Evolutionary conservation across 2,888 invertebrate species (phyloP).

Genomic region (Cremastobaeus sp.): DNA sequence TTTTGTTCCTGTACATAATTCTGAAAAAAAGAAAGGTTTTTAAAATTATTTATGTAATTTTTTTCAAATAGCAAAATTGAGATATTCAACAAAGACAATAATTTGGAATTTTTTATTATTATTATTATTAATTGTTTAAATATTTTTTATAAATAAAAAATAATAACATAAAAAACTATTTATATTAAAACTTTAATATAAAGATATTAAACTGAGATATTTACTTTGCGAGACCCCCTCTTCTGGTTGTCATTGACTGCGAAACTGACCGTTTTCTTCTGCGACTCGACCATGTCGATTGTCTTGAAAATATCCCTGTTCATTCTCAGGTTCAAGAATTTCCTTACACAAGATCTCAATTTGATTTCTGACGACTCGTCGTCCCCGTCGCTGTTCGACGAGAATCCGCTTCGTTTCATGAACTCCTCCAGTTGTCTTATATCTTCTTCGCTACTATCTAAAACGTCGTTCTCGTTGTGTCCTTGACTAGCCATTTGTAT

Average conservation of each 20-base stretch:
- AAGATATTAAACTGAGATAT: slow-evolving; percentile 2
- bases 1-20: slow-evolving; percentile 41
- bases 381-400: slow-evolving; percentile 83
- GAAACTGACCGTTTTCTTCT: slow-evolving; percentile 88
- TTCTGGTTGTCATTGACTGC: slow-evolving; percentile 80
- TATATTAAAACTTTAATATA: no score
- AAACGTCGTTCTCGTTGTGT: slow-evolving; percentile 66
- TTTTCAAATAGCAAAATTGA: no score
- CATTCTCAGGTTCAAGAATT: slow-evolving; percentile 85
- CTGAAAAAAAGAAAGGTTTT: slow-evolving; percentile 39
- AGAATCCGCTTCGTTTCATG: slow-evolving; percentile 85
- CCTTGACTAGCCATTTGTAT: slow-evolving; percentile 67
- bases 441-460: slow-evolving; percentile 81
- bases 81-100: no score
- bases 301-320: slow-evolving; percentile 84
- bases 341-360: slow-evolving; percentile 85
- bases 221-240: slow-evolving; percentile 80
- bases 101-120: no score
- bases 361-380: slow-evolving; percentile 86
- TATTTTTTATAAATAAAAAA: not conserved
- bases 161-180: no score
- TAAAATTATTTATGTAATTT: no score
- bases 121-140: no score
- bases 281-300: slow-evolving; percentile 80
- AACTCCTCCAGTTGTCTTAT: slow-evolving; percentile 85